Base-by-base conservation (phyloP, 2,113 vertebrate genomes). In the Columba livia region DNA sequence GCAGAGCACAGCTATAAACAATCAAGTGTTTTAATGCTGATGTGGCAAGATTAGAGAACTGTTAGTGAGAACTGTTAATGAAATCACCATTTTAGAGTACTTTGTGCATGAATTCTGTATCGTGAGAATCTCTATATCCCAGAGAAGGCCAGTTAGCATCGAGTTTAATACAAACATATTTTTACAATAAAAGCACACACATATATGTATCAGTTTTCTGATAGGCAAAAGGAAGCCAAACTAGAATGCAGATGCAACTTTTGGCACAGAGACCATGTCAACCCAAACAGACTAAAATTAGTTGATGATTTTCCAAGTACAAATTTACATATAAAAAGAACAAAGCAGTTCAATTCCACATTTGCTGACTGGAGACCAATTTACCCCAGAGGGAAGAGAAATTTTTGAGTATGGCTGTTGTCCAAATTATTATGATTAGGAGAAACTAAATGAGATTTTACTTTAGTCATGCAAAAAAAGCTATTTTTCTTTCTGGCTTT, bases 271-370 rank as follows among this genome's bases (percentile, higher is more conserved):
- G 53, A 89, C 83, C 79, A 88, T 80, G 81, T 96, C 87, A 96
- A 89, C 66, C 83, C 85, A 93, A 97, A 96, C 86, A 93, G 70
- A 82, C 80, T 97, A 94, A 88, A 96, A 87, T 96, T 94, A 96
- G 66, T 69, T 95, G 92, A 91, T 65, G 75, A 82, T 97, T 97
- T 97, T 96, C 96, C 96, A 96, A 74, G 88, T 85, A 91, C 89
- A 96, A 88, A 97, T 89, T 77, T 90, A 87, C 90, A 94, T 93
- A 91, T 80, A 90, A 94, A 94, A 96, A 90, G 83, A 92, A 94
- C 71, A 71, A 90, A 96, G 62, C 36, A 38, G 40, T 85, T 94
- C 53, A 89, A 79, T 95, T 92, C 50, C 77, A 23, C 38, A 90
- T 95, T 95, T 74, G 31, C 56, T 72, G 62, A 88, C 64, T 73